Evolutionary conservation across 2,113 vertebrate genomes (phyloP), one percentile per base, ranked within the genome.

Genomic region (Symphodus melops): DNA sequence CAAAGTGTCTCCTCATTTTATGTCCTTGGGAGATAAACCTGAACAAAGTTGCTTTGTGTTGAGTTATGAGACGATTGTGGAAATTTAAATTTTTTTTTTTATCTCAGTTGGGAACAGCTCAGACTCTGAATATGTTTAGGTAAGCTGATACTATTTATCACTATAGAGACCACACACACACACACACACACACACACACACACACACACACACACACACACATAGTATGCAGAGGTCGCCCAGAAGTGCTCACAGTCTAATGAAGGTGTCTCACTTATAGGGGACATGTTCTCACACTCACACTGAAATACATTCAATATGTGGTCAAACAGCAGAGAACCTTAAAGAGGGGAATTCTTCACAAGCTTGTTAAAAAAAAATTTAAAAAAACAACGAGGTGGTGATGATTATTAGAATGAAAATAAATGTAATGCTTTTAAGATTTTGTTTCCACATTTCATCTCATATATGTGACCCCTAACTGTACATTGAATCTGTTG

Each of bases 11-110:
- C 51, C 55, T 78, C 68, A 72, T 64, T 88, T 68, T 69, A 60
- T 77, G 74, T 88, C 83, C 82, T 86, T 83, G 76, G 63, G 62
- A 86, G 77, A 86, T 82, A 82, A 84, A 86, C 21, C 68, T 52
- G 69, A 79, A 85, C 67, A 80, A 82, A 80, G 75, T 64, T 51
- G 23, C 70, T 74, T 77, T 85, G 75, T 88, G 79, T 63, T 67
- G 63, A 82, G 64, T 78, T 68, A 80, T 52, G 66, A 82, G 59
- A 60, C 20, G 75, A 79, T 58, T 61, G 79, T 64, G 57, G n/a
- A n/a, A n/a, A n/a, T n/a, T n/a, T n/a, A n/a, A n/a, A n/a, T n/a
- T n/a, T n/a, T n/a, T n/a, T n/a, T n/a, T n/a, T n/a, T n/a, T 51
- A 41, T 41, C 39, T 58, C 36, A 48, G 54, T 17, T 25, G 53